Conservation (phyloP, 2,888 invertebrate genomes). For the Eubasilissa splendida region DNA sequence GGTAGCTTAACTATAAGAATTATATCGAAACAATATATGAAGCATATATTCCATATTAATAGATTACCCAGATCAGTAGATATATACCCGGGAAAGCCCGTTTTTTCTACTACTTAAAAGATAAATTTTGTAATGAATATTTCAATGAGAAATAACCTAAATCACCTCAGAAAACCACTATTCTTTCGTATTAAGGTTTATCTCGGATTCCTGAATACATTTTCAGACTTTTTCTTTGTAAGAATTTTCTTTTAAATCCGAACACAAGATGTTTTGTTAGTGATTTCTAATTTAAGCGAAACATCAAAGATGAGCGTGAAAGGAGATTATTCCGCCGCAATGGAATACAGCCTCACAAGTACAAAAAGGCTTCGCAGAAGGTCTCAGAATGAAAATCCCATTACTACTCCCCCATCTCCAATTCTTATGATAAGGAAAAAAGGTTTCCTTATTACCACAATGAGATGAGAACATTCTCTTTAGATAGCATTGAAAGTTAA, state of each 20-base stretch:
- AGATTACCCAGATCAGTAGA: too few relatives aligned
- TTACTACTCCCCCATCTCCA: constrained; percentile 55
- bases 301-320: constrained; percentile 32
- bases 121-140: too few relatives aligned
- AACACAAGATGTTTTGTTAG: constrained; percentile 13
- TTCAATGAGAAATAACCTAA: too few relatives aligned
- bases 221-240: constrained; percentile 1
- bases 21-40: too few relatives aligned
- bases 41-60: too few relatives aligned
- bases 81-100: too few relatives aligned
- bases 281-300: constrained; percentile 45
- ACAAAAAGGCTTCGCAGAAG: constrained; percentile 45
- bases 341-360: constrained; percentile 34
- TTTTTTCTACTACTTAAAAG: too few relatives aligned
- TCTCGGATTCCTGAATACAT: too few relatives aligned
- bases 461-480: constrained; percentile 51
- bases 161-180: too few relatives aligned
- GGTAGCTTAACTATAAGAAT: too few relatives aligned
- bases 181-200: too few relatives aligned
- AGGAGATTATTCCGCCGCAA: constrained; percentile 48
- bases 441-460: constrained; percentile 53
- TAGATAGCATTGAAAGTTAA: constrained; percentile 56
- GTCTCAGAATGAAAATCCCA: constrained; percentile 57
- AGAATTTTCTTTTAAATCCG: neutral
- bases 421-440: constrained; percentile 56